Conservation (phyloP, 2,113 vertebrate species). For the Ictidomys tridecemlineatus region DNA sequence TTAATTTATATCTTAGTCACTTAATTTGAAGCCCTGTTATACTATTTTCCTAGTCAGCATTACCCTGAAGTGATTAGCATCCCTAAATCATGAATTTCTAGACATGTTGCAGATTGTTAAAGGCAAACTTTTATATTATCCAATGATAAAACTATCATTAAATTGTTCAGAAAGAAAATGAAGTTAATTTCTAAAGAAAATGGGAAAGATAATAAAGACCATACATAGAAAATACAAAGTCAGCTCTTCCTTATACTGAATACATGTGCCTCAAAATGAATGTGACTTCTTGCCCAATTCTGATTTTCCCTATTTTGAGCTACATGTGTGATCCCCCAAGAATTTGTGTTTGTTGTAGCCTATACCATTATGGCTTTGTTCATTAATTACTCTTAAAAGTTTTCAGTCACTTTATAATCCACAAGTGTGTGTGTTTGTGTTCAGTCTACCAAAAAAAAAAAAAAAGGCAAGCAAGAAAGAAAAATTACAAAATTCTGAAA, state of each 20-base stretch:
- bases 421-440: background rate
- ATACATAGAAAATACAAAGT: background rate
- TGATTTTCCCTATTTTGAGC: background rate
- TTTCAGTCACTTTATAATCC: background rate
- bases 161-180: background rate
- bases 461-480: too few relatives aligned
- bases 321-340: background rate
- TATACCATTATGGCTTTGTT: background rate
- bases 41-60: background rate
- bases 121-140: background rate
- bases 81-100: background rate
- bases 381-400: background rate
- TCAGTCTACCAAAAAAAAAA: background rate
- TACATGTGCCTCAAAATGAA: background rate
- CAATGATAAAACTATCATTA: slow-evolving; percentile 15
- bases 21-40: slow-evolving; percentile 43
- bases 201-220: background rate
- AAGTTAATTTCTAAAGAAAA: slow-evolving; percentile 18
- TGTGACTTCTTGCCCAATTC: background rate
- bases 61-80: background rate
- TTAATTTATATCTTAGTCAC: slow-evolving; percentile 52
- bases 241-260: background rate
- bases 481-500: background rate
- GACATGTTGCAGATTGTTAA: background rate
- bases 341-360: background rate